Evolutionary conservation across 2,797 vertebrate genomes (phyloP).

Genomic region (Xiphophorus birchmanni): DNA sequence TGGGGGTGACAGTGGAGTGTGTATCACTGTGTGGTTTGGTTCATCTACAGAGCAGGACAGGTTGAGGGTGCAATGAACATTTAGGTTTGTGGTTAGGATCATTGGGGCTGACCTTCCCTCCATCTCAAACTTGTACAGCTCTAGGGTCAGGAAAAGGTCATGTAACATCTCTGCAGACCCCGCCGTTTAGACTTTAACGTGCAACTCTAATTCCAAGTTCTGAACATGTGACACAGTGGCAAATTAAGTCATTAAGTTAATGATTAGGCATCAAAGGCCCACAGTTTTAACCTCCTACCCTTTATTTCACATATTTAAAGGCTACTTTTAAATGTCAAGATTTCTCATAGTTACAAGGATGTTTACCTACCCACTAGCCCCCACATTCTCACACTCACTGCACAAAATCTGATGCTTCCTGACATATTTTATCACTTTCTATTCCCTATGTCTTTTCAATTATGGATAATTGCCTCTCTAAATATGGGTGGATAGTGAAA

Average conservation of each 20-base stretch:
- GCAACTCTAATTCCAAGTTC: not conserved
- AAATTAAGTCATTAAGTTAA: constrained; percentile 27
- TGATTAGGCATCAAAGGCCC: constrained; percentile 17
- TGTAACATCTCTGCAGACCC: too few relatives aligned
- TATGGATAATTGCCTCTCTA: constrained; percentile 64
- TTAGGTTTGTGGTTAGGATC: too few relatives aligned
- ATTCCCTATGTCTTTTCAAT: constrained; percentile 50
- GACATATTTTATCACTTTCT: constrained; percentile 46
- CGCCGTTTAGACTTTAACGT: too few relatives aligned
- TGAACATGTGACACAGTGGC: constrained; percentile 6
- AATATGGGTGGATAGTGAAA: constrained; percentile 37
- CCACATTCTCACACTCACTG: not conserved
- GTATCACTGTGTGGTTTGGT: too few relatives aligned
- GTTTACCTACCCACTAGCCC: constrained; percentile 5
- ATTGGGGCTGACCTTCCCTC: too few relatives aligned
- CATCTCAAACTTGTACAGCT: too few relatives aligned
- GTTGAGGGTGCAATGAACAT: too few relatives aligned
- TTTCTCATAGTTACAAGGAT: constrained; percentile 33
- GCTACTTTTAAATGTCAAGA: constrained; percentile 30
- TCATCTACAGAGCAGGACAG: too few relatives aligned
- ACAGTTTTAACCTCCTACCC: constrained; percentile 19
- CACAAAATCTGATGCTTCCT: constrained; percentile 28
- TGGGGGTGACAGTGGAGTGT: too few relatives aligned
- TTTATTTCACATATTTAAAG: constrained; percentile 14
- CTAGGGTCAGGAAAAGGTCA: too few relatives aligned